Conservation (phyloP, 2,888 invertebrate species). For the Drosophila mercatorum region DNA sequence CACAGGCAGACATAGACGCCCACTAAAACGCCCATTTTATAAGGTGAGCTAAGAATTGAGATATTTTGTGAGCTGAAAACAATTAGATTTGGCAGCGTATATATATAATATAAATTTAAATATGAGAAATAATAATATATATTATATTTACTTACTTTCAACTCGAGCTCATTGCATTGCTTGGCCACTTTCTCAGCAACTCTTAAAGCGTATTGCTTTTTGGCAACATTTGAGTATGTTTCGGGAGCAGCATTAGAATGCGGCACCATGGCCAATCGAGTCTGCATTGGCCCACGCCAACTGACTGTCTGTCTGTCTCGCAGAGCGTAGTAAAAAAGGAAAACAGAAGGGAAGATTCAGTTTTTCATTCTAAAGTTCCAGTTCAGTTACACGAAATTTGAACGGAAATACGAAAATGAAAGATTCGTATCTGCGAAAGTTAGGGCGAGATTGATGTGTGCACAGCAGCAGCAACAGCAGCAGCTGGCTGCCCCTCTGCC, state of each 20-base stretch:
- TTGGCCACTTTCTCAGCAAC: background rate
- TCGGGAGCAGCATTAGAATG: constrained; percentile 51
- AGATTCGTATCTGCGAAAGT: constrained; percentile 75
- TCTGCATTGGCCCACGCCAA: constrained; percentile 15
- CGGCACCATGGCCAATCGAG: constrained; percentile 43
- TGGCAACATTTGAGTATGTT: constrained; percentile 5
- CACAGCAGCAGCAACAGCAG: constrained; percentile 45
- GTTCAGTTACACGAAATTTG: constrained; percentile 71
- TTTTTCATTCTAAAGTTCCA: constrained; percentile 57
- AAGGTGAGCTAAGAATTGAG: background rate
- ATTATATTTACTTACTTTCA: background rate
- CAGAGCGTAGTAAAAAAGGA: constrained; percentile 16
- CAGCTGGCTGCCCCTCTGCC: too few species aligned
- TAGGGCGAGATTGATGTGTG: constrained; percentile 75
- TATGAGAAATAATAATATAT: too few species aligned
- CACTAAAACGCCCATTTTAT: background rate
- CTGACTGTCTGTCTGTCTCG: constrained; percentile 38
- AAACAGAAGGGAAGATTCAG: constrained; percentile 4
- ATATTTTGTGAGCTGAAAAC: background rate
- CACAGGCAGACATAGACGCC: constrained; percentile 52
- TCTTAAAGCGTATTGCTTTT: constrained; percentile 8
- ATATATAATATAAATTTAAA: background rate
- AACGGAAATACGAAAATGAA: constrained; percentile 78
- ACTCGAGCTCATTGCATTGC: background rate
- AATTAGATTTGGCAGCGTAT: background rate